Evolutionary conservation across 1,140 invertebrate species (phyloP).

Genomic region (Drosophila pseudoobscura): DNA sequence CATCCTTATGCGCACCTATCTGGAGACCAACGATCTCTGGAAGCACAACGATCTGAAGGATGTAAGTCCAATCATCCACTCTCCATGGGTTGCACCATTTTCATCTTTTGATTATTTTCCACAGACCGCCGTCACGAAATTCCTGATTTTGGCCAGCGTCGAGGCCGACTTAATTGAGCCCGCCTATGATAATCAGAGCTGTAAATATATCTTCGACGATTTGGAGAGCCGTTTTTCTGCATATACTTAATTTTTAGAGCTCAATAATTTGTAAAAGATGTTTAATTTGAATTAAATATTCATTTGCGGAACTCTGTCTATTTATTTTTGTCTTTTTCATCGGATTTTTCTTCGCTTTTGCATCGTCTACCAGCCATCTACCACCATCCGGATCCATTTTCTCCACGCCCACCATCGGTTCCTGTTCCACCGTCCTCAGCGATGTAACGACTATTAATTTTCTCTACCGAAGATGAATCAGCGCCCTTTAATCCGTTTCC

Average conservation of each 20-base stretch:
- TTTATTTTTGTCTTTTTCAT: not conserved
- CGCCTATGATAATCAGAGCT: constrained; percentile 45
- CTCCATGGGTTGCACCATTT: not conserved
- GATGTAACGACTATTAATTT: too few species aligned
- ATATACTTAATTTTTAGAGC: constrained; percentile 4
- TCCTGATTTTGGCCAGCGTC: constrained; percentile 51
- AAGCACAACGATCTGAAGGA: constrained; percentile 60
- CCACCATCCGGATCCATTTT: constrained; percentile 1
- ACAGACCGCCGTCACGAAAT: constrained; percentile 50
- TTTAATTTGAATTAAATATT: not conserved
- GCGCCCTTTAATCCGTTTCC: too few species aligned
- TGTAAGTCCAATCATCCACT: not conserved
- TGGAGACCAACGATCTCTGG: constrained; percentile 59
- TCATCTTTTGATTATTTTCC: not conserved
- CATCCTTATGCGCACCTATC: constrained; percentile 49
- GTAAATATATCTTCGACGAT: constrained; percentile 52
- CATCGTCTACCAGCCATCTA: constrained; percentile 5
- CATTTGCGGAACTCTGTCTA: not conserved
- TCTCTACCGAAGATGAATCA: too few species aligned
- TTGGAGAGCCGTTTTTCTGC: constrained; percentile 57
- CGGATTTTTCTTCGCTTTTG: not conserved
- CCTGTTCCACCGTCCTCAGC: too few species aligned
- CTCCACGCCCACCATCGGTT: too few species aligned
- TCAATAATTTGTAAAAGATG: too few species aligned
- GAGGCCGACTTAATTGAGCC: constrained; percentile 61